Evolutionary conservation across 1,140 invertebrate species (phyloP).

Genomic region (Myzus persicae): DNA sequence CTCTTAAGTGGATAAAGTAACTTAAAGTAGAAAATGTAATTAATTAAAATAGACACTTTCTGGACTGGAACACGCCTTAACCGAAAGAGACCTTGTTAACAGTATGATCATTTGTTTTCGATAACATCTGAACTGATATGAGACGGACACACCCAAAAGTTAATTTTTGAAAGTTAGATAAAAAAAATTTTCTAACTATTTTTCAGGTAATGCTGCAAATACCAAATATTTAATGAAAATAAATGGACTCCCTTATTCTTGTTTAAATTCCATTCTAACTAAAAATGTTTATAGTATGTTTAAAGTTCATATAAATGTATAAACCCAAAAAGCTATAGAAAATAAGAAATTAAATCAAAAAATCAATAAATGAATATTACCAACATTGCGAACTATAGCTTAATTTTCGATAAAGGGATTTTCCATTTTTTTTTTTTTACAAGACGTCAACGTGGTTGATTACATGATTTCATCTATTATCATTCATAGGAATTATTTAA

Average conservation of each 20-base stretch:
- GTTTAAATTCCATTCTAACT: neutral
- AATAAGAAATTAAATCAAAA: constrained; percentile 8
- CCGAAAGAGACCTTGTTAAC: constrained; percentile 58
- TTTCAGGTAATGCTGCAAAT: neutral
- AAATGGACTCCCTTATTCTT: neutral
- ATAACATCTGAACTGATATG: constrained; percentile 57
- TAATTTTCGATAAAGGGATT: neutral
- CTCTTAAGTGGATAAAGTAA: constrained; percentile 6
- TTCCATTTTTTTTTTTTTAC: neutral
- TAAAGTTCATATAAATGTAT: neutral
- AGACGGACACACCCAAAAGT: constrained; percentile 53
- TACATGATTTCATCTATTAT: neutral
- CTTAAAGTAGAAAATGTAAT: neutral
- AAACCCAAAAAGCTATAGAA: neutral
- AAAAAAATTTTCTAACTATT: neutral
- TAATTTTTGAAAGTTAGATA: constrained; percentile 14
- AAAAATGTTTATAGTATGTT: neutral
- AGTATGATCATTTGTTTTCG: constrained; percentile 58
- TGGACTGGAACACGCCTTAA: constrained; percentile 55
- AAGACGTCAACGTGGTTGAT: constrained; percentile 17
- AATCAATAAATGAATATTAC: constrained; percentile 41
- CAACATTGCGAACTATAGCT: constrained; percentile 30
- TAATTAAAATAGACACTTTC: constrained; percentile 50
- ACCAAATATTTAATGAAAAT: neutral
- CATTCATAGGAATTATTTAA: neutral